phyloP scores from a whole-genome alignment of 2,113 vertebrate genomes.

The Sceloporus tristichus region DNA sequence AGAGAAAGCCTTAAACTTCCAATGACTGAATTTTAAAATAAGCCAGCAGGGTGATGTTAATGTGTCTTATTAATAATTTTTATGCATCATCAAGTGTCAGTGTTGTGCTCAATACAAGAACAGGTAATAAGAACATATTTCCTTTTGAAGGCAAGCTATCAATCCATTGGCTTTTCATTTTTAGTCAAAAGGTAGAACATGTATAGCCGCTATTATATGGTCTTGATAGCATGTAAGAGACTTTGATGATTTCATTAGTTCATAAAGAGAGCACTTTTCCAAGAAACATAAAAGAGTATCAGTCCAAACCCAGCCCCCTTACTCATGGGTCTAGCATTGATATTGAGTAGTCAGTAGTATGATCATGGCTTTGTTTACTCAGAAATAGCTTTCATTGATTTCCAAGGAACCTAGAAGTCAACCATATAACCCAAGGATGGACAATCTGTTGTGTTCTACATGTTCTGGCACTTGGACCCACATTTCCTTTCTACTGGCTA shows the following conservation, averaged over 20 bases:
- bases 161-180: slow-evolving; percentile 18
- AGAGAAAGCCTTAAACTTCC: slow-evolving; percentile 4
- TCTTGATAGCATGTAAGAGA: not conserved
- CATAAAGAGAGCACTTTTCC: not conserved
- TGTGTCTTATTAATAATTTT: slow-evolving; percentile 28
- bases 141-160: slow-evolving; percentile 27
- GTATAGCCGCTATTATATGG: slow-evolving; percentile 11
- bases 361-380: not conserved
- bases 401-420: not conserved
- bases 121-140: slow-evolving; percentile 38
- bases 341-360: not conserved
- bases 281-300: no score
- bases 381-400: not conserved
- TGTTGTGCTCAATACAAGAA: not conserved
- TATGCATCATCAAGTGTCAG: slow-evolving; percentile 20
- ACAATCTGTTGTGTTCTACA: not conserved
- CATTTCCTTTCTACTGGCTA: not conserved
- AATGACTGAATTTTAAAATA: slow-evolving; percentile 27
- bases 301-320: not conserved
- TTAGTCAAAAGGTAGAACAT: not conserved
- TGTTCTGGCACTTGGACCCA: not conserved
- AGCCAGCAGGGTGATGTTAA: slow-evolving; percentile 7
- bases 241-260: slow-evolving; percentile 26
- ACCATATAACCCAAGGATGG: not conserved
- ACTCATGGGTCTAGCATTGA: not conserved